Evolutionary conservation across 2,797 vertebrate species (phyloP).

Genomic region (Hirundo rustica): DNA sequence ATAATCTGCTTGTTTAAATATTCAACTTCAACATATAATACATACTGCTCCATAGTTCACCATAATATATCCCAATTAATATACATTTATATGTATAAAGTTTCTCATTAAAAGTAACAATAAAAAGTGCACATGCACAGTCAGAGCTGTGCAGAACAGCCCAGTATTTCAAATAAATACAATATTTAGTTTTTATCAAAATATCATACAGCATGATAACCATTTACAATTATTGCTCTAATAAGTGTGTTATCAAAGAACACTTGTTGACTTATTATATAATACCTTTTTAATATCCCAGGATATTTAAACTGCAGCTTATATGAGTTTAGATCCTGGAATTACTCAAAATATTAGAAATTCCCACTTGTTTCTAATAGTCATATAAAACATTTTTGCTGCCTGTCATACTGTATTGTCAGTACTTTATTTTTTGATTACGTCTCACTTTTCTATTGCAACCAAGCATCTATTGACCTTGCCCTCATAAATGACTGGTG

Average conservation of each 20-base stretch:
- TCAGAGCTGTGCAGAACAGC: conserved; percentile 74
- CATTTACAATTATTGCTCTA: conserved; percentile 85
- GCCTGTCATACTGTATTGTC: conserved; percentile 45
- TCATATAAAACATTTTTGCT: conserved; percentile 53
- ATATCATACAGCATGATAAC: conserved; percentile 79
- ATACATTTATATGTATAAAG: conserved; percentile 71
- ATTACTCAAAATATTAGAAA: conserved; percentile 55
- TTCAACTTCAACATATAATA: conserved; percentile 71
- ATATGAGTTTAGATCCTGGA: conserved; percentile 65
- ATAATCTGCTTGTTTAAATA: conserved; percentile 64
- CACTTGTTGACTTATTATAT: conserved; percentile 75
- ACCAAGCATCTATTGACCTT: conserved; percentile 37
- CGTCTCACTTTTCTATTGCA: conserved; percentile 17
- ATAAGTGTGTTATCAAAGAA: conserved; percentile 80
- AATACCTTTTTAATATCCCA: conserved; percentile 71
- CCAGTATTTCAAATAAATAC: conserved; percentile 82
- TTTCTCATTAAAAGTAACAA: conserved; percentile 77
- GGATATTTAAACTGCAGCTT: conserved; percentile 70
- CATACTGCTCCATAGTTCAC: conserved; percentile 74
- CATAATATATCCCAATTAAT: conserved; percentile 74
- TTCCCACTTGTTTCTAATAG: conserved; percentile 55
- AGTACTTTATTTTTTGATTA: neutral
- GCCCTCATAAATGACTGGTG: conserved; percentile 19
- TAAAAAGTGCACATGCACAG: conserved; percentile 90
- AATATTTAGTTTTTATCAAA: conserved; percentile 80